Evolutionary conservation across 2,797 vertebrate genomes (phyloP), one percentile per base, ranked within the genome.

Genomic region (Etheostoma perlongum): DNA sequence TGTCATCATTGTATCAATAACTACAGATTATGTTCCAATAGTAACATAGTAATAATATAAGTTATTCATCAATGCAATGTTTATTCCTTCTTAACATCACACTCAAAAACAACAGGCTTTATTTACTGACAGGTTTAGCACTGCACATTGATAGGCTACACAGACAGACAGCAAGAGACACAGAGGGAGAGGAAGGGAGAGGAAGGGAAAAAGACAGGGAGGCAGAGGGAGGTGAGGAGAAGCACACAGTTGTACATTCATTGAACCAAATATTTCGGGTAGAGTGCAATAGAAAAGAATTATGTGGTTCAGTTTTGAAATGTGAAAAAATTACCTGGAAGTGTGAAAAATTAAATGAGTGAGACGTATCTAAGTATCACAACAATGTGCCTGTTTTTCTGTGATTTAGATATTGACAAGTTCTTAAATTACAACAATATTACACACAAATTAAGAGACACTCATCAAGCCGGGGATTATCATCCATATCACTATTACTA

Each of bases 81-180:
- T 91, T 90, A 91, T 95, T 93, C 94, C 93, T 95, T 96, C 92
- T 91, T 92, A 93, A 94, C 91, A 91, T 94, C 91, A 96, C 95
- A 95, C 91, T 95, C 90, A 94, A 92, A 95, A 96, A 95, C 94
- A 86, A 95, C 94, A 95, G 95, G 95, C 94, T 94, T 94, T 93
- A 91, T 94, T 95, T 94, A 95, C 92, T 92, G 94, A 96, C 94
- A 94, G 91, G 87, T 94, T 94, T 94, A 95, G 93, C 94, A 96
- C 94, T 95, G 94, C 95, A 96, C 95, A 95, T 92, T 91, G 92
- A 95, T 91, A 93, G 90, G 92, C 88, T 93, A 94, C 95, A 95
- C 93, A 94, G 92, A 95, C 94, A 86, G 91, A 95, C 93, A 95
- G 93, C 93, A 92, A 95, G 93, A 95, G 92, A 95, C 91, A 93